Evolutionary conservation across 2,888 invertebrate genomes (phyloP), one percentile per base, ranked within the genome.

Genomic region (Stegana nigrithorax): DNA sequence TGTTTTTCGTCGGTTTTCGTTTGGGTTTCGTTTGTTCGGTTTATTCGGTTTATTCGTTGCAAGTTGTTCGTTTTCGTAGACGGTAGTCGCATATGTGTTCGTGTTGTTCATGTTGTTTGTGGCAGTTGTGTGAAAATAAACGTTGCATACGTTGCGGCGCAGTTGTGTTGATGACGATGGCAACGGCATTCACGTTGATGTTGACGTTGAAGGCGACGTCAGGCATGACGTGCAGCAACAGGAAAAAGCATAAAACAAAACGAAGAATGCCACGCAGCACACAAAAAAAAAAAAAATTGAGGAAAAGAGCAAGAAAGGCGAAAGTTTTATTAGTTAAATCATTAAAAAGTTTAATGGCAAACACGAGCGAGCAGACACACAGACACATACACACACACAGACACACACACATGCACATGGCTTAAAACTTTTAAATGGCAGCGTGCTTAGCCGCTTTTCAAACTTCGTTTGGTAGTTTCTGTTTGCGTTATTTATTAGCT

Each of bases 261-360:
- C n/a, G n/a, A n/a, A n/a, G n/a, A n/a, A n/a, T n/a, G n/a, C n/a
- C n/a, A n/a, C n/a, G 36, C 36, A 36, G 42, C 29, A 59, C 60
- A 64, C 64, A 63, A 44, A 32, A 44, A 29, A 26, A 55, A 57
- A 60, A 57, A 6, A 87, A 63, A 87, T n/a, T n/a, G 67, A 59
- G 83, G 77, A 73, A 72, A 69, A 65, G 79, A 71, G 67, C 73
- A 84, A 81, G 83, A 81, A 81, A 78, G 67, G 64, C 62, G 69
- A 73, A 79, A 82, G 69, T 77, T 79, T 76, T 75, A 80, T 83
- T 83, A 81, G 83, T 83, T 82, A 81, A 81, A 81, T 83, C 81
- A 82, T 84, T 83, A 82, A 83, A 82, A 83, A 83, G 81, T 83
- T 83, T 81, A 75, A 77, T 72, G 67, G 66, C 61, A 68, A 27